Evolutionary conservation across 2,797 vertebrate species (phyloP).

Genomic region (Pseudotriccus pelzelni): DNA sequence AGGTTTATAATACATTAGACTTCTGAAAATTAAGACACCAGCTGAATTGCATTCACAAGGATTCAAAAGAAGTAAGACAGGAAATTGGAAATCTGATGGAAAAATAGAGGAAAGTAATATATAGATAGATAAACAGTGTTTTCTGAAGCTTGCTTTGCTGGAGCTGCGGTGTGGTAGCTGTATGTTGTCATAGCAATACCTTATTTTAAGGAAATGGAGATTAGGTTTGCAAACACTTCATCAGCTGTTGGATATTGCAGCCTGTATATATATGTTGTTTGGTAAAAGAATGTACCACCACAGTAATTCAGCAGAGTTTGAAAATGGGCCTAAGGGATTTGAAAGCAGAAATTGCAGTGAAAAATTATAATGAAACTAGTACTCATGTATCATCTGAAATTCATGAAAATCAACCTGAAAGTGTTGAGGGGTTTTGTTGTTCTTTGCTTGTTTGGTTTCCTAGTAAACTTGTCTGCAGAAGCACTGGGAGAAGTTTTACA

Average conservation of each 20-base stretch:
- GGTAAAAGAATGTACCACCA: not conserved
- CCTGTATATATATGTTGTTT: not conserved
- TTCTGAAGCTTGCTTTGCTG: not conserved
- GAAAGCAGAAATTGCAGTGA: not conserved
- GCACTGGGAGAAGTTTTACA: not conserved
- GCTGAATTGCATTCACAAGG: not conserved
- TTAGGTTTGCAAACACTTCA: slow-evolving; percentile 34
- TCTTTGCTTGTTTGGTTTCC: not conserved
- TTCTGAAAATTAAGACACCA: not conserved
- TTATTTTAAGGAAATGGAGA: slow-evolving; percentile 30
- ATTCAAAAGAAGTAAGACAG: not conserved
- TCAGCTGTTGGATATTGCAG: slow-evolving; percentile 1
- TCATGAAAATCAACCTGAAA: not conserved
- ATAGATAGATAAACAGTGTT: not conserved
- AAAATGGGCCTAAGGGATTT: slow-evolving; percentile 33
- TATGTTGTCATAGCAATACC: slow-evolving; percentile 25
- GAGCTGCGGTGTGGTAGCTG: not conserved
- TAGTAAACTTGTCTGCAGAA: not conserved
- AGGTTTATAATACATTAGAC: not conserved
- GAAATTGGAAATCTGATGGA: slow-evolving; percentile 3
- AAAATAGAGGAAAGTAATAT: not conserved
- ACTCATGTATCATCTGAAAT: not conserved
- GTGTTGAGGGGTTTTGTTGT: not conserved
- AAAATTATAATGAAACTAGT: not conserved
- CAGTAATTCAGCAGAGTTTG: not conserved